A percentile compares a stretch with the other conserved stretches of the same genome.
phyloP scores from a whole-genome alignment of 2,113 vertebrate genomes.

The Semnornis frantzii region DNA sequence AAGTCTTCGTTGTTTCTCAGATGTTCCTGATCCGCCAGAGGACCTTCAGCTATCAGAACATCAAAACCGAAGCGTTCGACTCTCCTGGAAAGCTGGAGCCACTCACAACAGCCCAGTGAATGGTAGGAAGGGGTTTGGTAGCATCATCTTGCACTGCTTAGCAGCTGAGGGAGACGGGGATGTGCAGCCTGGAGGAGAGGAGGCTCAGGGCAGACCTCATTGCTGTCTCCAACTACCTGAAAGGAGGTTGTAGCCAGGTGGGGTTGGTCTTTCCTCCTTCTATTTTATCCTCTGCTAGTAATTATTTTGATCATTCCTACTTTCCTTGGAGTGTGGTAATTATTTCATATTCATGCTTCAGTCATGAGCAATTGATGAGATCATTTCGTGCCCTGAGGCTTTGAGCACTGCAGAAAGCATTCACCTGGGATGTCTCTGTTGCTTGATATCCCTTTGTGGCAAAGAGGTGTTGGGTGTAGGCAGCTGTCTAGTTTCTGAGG shows the following conservation, averaged over 20 bases:
- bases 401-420: background rate
- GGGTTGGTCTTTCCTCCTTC: background rate
- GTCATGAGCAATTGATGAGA: background rate
- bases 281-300: background rate
- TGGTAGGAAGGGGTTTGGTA: constrained; percentile 74
- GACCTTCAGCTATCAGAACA: constrained; percentile 84
- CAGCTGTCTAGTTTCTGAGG: rapidly evolving
- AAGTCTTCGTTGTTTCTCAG: constrained; percentile 62
- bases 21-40: constrained; percentile 87
- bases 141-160: background rate
- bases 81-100: constrained; percentile 88
- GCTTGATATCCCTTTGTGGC: background rate
- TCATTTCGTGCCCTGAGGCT: background rate
- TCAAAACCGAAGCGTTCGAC: constrained; percentile 83
- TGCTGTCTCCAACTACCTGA: no score
- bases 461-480: rapidly evolving
- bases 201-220: no score
- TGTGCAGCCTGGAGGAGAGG: no score
- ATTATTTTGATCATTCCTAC: background rate
- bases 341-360: background rate
- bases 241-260: no score
- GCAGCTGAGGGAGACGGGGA: no score
- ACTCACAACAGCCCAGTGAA: constrained; percentile 87
- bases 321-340: background rate
- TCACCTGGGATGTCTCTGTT: background rate